Percentiles rank a stretch among this genome's conserved stretches.
Evolutionary conservation across 2,797 vertebrate species (phyloP).

Genomic region (Rhynchonycteris naso): DNA sequence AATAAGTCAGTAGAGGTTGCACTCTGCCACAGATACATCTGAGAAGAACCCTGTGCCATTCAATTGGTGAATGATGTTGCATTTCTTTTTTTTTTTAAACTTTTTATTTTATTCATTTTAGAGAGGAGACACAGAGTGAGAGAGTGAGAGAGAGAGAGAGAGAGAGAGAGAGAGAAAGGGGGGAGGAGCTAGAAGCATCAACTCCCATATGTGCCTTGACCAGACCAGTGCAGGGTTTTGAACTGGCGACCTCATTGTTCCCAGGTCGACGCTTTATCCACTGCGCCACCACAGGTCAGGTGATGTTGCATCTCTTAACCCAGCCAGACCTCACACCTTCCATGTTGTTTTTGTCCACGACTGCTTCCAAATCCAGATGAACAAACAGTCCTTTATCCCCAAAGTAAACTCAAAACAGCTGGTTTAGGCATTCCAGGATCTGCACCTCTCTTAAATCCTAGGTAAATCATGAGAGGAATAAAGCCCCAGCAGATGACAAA

Average conservation of each 20-base stretch:
- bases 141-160: no score
- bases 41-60: not conserved
- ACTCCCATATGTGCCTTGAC: no score
- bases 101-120: no score
- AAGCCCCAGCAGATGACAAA: conserved; percentile 96
- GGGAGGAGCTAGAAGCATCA: no score
- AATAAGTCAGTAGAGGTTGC: not conserved
- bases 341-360: not conserved
- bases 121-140: no score
- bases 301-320: not conserved
- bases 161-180: no score
- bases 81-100: no score
- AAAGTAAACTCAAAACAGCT: conserved; percentile 49
- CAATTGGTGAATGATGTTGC: not conserved
- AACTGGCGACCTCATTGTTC: no score
- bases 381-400: not conserved
- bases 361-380: not conserved
- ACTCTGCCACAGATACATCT: not conserved
- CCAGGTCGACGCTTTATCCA: no score
- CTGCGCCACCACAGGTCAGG: no score
- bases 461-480: conserved; percentile 93
- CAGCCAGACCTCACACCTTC: not conserved
- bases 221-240: no score
- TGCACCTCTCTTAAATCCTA: conserved; percentile 60
- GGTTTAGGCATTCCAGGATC: not conserved